Conservation (phyloP, 53 echinoderm and acorn worm genomes). For the Luidia sarsii region DNA sequence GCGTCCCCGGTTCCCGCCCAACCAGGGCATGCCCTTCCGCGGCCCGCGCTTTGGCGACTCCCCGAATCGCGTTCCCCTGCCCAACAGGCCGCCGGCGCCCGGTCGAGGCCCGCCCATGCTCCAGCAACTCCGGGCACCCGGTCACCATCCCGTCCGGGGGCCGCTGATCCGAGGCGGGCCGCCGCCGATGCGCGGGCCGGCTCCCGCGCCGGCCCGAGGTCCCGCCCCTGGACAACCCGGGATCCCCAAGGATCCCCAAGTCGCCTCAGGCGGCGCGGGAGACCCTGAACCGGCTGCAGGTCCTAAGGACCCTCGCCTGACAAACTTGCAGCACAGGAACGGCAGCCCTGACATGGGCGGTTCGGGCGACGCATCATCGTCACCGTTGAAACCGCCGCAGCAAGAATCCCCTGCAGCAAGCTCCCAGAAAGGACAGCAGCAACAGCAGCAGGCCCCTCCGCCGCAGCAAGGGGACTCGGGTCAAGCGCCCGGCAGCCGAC, state of each 20-base stretch:
- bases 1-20: slow-evolving; percentile 60
- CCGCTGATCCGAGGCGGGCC: not conserved
- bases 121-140: not conserved
- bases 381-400: not conserved
- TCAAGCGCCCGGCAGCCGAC: not conserved
- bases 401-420: not conserved
- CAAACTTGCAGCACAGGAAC: slow-evolving; percentile 42
- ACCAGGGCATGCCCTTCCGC: slow-evolving; percentile 61
- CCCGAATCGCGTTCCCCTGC: slow-evolving; percentile 27
- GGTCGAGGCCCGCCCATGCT: slow-evolving; percentile 6
- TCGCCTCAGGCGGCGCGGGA: no score
- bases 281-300: not conserved
- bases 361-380: not conserved
- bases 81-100: slow-evolving; percentile 29
- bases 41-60: slow-evolving; percentile 23
- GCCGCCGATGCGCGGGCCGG: not conserved
- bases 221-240: not conserved
- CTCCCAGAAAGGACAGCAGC: not conserved
- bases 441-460: not conserved
- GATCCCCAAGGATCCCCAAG: not conserved
- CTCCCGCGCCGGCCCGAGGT: not conserved
- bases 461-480: no score
- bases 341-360: not conserved
- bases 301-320: slow-evolving; percentile 59
- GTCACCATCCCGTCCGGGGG: not conserved